Evolutionary conservation across 2,888 invertebrate species (phyloP).

Genomic region (Machimus atricapillus): DNA sequence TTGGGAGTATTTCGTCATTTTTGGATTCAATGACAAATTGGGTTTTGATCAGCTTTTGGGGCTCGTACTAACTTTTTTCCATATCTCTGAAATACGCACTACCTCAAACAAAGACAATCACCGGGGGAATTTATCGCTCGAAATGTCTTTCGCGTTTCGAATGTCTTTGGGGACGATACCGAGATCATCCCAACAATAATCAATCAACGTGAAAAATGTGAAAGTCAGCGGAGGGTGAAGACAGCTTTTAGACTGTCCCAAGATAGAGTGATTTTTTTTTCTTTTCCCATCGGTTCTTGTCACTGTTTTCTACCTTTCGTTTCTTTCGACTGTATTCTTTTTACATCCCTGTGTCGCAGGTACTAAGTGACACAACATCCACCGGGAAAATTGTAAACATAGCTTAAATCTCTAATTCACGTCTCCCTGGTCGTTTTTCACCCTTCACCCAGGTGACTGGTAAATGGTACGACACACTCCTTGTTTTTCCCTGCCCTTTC

Average conservation of each 20-base stretch:
- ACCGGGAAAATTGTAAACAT: slow-evolving; percentile 30
- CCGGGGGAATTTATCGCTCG: background rate
- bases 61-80: background rate
- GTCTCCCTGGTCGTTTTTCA: background rate
- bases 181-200: slow-evolving; percentile 21
- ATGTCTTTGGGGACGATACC: background rate
- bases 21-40: background rate
- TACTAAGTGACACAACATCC: background rate
- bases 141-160: background rate
- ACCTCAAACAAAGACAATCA: background rate
- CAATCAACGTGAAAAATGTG: slow-evolving; percentile 45
- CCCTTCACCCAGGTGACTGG: background rate
- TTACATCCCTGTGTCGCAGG: background rate
- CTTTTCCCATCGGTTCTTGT: background rate
- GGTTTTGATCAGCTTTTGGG: background rate
- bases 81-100: background rate
- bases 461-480: slow-evolving; percentile 8
- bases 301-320: background rate
- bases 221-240: slow-evolving; percentile 41
- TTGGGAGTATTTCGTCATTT: background rate
- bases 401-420: slow-evolving; percentile 26
- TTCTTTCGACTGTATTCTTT: background rate
- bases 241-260: slow-evolving; percentile 13
- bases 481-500: background rate
- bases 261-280: background rate